Evolutionary conservation across 2,113 vertebrate species (phyloP), one percentile per base, ranked within the genome.

Genomic region (Tinamus guttatus): DNA sequence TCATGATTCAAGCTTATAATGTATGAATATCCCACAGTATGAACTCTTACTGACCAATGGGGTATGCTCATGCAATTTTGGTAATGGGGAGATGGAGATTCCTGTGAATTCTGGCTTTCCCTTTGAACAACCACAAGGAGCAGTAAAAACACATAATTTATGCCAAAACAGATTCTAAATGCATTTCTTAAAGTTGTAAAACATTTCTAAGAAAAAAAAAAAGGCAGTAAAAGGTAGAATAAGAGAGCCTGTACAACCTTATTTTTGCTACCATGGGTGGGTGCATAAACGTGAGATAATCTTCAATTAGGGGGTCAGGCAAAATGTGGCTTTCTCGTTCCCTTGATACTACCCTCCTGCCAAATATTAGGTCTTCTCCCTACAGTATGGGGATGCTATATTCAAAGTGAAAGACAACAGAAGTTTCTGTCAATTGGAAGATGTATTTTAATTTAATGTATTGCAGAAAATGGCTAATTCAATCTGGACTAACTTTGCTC

Each of bases 381-480:
- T 49, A 52, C 5, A 30, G 12, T 58, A 40, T 0, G 0, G 24
- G 18, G 32, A 25, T 11, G 14, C 4, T 82, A 10, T 13, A 41
- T 45, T 84, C 7, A 64, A 93, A 81, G 2, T 32, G 38, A 34
- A 80, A 64, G 5, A 59, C 64, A 63, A 14, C 41, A n/a, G 28
- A 68, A n/a, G 19, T 9, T 80, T 22, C 36, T 58, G 18, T 71
- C 45, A 58, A n/a, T 17, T 68, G n/a, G 62, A 73, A 24, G 8
- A 10, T 30, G 1, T 20, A 40, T 81, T 92, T 89, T 86, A 15
- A 27, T 65, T 54, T 49, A 80, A 5, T 0, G 1, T 68, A 58
- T 47, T 93, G 68, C 43, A 91, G 79, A 89, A 85, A 92, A 85
- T 40, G 18, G 17, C 25, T 68, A 25, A 41, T 88, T 88, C 81